Conservation (phyloP, 2,113 vertebrate species). For the Brachionichthys hirsutus region DNA sequence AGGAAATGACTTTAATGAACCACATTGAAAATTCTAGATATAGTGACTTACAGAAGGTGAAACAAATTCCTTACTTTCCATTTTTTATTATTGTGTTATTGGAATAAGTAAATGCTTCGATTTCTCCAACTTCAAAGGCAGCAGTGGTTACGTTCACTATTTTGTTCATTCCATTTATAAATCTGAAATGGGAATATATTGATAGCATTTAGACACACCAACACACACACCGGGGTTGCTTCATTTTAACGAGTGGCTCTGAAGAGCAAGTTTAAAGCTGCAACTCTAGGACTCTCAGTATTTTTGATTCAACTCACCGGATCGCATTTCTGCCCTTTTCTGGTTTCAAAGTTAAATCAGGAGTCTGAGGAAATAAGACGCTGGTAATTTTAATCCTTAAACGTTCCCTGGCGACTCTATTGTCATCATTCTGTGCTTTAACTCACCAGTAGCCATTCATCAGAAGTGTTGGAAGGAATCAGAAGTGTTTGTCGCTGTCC, state of each 20-base stretch:
- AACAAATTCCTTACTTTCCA: constrained; percentile 77
- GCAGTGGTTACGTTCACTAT: constrained; percentile 60
- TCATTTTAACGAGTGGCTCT: too few species aligned
- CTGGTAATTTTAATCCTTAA: constrained; percentile 4
- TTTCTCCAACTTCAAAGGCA: not conserved
- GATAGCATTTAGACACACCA: not conserved
- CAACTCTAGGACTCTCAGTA: not conserved
- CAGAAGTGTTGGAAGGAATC: not conserved
- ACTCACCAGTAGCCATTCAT: constrained; percentile 64
- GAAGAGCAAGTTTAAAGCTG: too few species aligned
- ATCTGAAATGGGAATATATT: constrained; percentile 73
- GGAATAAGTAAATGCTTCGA: constrained; percentile 54
- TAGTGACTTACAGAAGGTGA: not conserved
- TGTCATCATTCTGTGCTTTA: not conserved
- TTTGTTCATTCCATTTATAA: constrained; percentile 79
- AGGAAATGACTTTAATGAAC: not conserved
- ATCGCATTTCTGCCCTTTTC: constrained; percentile 82
- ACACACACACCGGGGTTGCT: not conserved
- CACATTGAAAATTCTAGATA: not conserved
- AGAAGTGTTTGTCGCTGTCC: constrained; percentile 73
- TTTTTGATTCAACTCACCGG: constrained; percentile 72
- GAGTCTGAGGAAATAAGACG: constrained; percentile 39
- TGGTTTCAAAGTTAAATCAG: constrained; percentile 81
- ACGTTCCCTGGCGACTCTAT: not conserved
- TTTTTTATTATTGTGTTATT: constrained; percentile 68